These are phyloP conservation scores for Pygocentrus nattereri DNA, from an alignment of 2,797 vertebrate genomes.

Conservation along the genomic window DNA sequence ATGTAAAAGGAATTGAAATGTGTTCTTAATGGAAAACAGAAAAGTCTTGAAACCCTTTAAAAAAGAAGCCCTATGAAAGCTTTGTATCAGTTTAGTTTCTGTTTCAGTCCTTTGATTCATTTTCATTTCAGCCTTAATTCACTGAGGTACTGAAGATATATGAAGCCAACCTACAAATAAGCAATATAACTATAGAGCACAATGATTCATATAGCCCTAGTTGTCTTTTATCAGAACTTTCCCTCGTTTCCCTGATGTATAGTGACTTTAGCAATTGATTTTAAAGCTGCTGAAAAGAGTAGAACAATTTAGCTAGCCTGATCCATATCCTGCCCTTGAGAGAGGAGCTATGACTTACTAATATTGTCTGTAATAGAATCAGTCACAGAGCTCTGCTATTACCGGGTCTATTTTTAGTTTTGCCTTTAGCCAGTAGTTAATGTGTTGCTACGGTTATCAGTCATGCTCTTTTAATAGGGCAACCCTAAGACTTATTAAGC, in stretches of 20 bases:
- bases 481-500: background rate
- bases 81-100: background rate
- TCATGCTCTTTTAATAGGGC: conserved; percentile 26
- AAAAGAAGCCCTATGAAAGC: background rate
- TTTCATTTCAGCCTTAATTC: background rate
- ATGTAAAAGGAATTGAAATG: too few species aligned
- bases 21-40: background rate
- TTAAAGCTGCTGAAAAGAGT: conserved; percentile 8
- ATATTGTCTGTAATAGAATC: conserved; percentile 19
- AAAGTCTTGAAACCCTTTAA: background rate
- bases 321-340: conserved; percentile 14
- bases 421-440: conserved; percentile 36
- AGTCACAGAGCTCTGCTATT: background rate
- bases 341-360: background rate
- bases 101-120: background rate
- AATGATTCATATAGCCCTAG: background rate
- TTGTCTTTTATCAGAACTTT: background rate
- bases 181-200: background rate
- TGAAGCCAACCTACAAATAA: background rate
- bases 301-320: background rate
- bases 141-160: background rate
- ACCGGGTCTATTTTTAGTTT: conserved; percentile 3
- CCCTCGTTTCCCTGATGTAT: background rate
- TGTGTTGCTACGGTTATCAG: conserved; percentile 29
- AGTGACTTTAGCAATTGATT: background rate